Evolutionary conservation across 2,113 vertebrate species (phyloP).

Genomic region (Bubo blakistoni): DNA sequence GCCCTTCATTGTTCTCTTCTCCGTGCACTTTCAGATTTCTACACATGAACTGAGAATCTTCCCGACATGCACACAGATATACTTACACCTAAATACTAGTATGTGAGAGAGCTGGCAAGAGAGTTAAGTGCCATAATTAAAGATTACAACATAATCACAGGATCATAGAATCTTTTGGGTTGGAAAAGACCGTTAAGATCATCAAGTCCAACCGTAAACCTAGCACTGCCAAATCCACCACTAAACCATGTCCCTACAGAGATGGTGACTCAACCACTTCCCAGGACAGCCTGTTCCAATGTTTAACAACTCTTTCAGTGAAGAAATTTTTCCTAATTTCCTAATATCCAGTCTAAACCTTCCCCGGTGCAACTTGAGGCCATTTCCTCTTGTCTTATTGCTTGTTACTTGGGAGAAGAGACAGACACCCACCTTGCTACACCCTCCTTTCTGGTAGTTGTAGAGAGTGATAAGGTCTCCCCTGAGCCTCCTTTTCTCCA

Average conservation of each 20-base stretch:
- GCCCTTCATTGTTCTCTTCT: not conserved
- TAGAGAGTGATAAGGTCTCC: not conserved
- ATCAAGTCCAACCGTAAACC: rapidly evolving
- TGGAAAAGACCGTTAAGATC: not conserved
- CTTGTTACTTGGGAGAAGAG: not conserved
- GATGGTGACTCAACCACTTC: no score
- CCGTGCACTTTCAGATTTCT: not conserved
- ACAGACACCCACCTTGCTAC: not conserved
- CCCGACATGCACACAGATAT: not conserved
- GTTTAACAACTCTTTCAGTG: not conserved
- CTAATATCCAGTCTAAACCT: rapidly evolving
- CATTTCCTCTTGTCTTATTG: not conserved
- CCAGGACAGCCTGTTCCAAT: not conserved
- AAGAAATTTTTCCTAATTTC: not conserved
- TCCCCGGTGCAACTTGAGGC: not conserved
- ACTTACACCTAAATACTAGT: not conserved
- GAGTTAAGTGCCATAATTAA: not conserved
- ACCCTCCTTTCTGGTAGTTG: not conserved
- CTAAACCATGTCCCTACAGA: no score
- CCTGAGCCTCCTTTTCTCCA: not conserved
- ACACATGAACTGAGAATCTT: not conserved
- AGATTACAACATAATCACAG: not conserved
- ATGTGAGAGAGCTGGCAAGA: not conserved
- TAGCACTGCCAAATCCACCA: not conserved
- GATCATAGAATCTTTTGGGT: not conserved